A percentile compares a stretch with the other conserved stretches of the same genome.
phyloP scores from a whole-genome alignment of 1,140 invertebrate species.

The Temnothorax longispinosus region DNA sequence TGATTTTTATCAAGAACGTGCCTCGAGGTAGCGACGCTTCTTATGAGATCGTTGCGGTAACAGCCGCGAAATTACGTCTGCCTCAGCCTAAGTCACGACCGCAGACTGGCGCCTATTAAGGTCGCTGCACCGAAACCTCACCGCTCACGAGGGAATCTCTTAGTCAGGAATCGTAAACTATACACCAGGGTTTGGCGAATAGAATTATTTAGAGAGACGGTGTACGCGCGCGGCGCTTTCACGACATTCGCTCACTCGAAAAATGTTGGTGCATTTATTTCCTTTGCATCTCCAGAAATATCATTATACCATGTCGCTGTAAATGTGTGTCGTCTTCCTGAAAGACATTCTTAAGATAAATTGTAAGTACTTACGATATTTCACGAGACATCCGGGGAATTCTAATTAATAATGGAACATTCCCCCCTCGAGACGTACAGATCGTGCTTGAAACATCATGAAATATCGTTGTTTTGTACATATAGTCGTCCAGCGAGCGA shows the following conservation, averaged over 20 bases:
- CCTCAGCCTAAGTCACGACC: constrained; percentile 47
- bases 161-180: constrained; percentile 12
- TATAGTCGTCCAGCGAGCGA: background rate
- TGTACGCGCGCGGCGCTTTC: background rate
- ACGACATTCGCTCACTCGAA: background rate
- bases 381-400: constrained; percentile 26
- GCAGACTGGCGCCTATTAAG: constrained; percentile 44
- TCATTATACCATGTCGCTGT: background rate
- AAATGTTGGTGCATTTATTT: background rate
- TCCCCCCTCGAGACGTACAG: background rate
- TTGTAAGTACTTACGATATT: constrained; percentile 25
- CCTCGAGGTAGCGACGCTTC: constrained; percentile 26
- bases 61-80: constrained; percentile 58
- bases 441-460: background rate
- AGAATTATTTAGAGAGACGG: background rate
- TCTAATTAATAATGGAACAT: constrained; percentile 34
- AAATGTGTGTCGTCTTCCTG: background rate
- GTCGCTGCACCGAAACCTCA: background rate
- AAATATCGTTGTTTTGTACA: background rate
- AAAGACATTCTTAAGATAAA: constrained; percentile 35
- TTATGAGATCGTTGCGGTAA: constrained; percentile 44
- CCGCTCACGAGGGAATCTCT: constrained; percentile 34
- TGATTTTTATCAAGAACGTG: constrained; percentile 67
- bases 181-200: background rate
- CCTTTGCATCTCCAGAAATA: background rate